A percentile compares a stretch with the other conserved stretches of the same genome.
Evolutionary conservation across 2,797 vertebrate species (phyloP).

Genomic region (Cyprinodon diabolis): DNA sequence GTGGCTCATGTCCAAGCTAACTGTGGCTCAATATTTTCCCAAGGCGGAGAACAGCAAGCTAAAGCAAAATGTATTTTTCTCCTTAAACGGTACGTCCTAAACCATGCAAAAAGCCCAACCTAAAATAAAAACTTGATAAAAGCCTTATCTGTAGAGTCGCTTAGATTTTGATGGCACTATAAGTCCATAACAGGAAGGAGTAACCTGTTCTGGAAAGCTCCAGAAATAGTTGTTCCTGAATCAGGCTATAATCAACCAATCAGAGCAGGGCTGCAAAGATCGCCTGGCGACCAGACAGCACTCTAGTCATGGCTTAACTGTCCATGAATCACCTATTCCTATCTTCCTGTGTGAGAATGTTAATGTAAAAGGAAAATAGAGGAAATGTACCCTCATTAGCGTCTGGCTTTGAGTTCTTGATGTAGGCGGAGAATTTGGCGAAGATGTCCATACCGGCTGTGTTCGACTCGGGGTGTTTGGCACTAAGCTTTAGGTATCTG

Average conservation of each 20-base stretch:
- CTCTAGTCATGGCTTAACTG: slow-evolving; percentile 57
- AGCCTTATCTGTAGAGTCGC: slow-evolving; percentile 13
- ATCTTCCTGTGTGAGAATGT: background rate
- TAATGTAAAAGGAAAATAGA: background rate
- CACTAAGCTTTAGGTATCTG: slow-evolving; percentile 93
- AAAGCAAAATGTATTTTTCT: slow-evolving; percentile 38
- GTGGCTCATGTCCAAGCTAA: slow-evolving; percentile 45
- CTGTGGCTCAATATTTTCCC: slow-evolving; percentile 66
- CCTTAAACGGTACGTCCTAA: slow-evolving; percentile 3
- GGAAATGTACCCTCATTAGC: slow-evolving; percentile 90
- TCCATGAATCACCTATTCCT: slow-evolving; percentile 17
- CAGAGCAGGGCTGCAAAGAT: slow-evolving; percentile 44
- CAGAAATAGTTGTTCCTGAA: slow-evolving; percentile 60
- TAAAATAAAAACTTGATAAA: background rate
- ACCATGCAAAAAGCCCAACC: background rate
- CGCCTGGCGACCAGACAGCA: slow-evolving; percentile 68
- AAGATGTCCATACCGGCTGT: slow-evolving; percentile 99
- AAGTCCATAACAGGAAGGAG: background rate
- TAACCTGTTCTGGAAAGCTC: slow-evolving; percentile 33
- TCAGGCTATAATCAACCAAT: slow-evolving; percentile 41
- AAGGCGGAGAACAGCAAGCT: slow-evolving; percentile 47
- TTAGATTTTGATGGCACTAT: background rate
- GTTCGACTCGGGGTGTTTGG: slow-evolving; percentile 96
- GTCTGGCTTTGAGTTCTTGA: slow-evolving; percentile 97
- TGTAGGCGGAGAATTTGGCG: slow-evolving; percentile 97